These are phyloP conservation scores for Hoplodrina ambigua DNA, from an alignment of 2,888 invertebrate genomes.

Conservation along the genomic window DNA sequence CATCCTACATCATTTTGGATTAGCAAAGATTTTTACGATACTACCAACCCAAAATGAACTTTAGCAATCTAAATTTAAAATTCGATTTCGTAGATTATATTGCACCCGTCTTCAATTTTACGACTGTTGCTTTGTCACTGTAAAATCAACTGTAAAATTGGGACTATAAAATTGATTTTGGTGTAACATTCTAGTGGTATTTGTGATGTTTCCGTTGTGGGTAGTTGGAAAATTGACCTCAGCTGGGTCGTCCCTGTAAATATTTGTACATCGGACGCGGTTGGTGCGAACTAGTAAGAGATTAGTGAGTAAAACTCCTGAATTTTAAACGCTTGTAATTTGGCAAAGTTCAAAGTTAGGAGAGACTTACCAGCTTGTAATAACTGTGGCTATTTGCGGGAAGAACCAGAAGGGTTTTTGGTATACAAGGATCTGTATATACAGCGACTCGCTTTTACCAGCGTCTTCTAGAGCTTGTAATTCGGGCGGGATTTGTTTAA, in stretches of 20 bases:
- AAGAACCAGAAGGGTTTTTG: conserved; percentile 16
- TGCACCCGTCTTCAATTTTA: conserved; percentile 74
- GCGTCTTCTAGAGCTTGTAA: background rate
- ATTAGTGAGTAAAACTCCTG: conserved; percentile 80
- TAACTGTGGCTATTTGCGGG: conserved; percentile 53
- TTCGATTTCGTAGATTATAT: conserved; percentile 71
- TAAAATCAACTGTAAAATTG: conserved; percentile 59
- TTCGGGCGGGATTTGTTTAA: background rate
- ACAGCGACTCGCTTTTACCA: background rate
- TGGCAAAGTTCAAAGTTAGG: conserved; percentile 61
- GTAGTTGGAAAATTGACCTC: conserved; percentile 85
- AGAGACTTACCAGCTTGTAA: conserved; percentile 59
- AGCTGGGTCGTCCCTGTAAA: conserved; percentile 86
- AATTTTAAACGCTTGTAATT: conserved; percentile 69
- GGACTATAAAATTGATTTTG: conserved; percentile 53
- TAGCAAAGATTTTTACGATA: conserved; percentile 55
- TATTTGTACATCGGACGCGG: conserved; percentile 85
- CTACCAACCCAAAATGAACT: conserved; percentile 75
- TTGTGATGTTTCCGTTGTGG: conserved; percentile 68
- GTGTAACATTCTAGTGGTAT: conserved; percentile 23
- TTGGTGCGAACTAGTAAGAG: conserved; percentile 82
- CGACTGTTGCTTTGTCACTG: conserved; percentile 54
- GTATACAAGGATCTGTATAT: conserved; percentile 5
- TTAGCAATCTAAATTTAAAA: conserved; percentile 73
- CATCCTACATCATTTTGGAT: conserved; percentile 63